Evolutionary conservation across 64 coral and sea anemone species (phyloP), one percentile per base, ranked within the genome.

Genomic region (Astreopora myriophthalma): DNA sequence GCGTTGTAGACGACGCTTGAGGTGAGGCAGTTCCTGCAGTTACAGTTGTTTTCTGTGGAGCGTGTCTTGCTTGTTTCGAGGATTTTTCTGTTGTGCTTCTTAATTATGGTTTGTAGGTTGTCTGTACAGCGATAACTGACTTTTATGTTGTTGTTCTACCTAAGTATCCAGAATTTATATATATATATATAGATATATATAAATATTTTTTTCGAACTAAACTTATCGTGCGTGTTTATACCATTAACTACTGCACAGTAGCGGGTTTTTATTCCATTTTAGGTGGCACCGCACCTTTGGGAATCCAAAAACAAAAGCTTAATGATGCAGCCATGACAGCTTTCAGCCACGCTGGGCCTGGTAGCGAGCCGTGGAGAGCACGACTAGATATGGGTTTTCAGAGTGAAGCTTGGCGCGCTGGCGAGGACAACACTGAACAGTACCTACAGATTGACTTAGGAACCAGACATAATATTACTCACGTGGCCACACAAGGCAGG

Each of bases 291-390:
- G 44, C 33, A 25, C 86, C 92, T 46, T 87, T 94, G 24, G 92
- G 92, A 25, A 89, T 94, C 39, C 69, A 82, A 63, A 89, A 73
- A 71, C 83, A 44, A 27, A 94, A 84, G 49, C 14, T 89, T 66
- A 23, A 24, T 3, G 80, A 89, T 39, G 48, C 24, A 37, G 73
- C 76, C 37, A 85, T 94, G 20, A 78, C 66, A 42, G 92, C 92
- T 0, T 84, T 70, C 26, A 89, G 92, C 30, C 86, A 74, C 34
- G 78, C 86, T 38, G 55, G 80, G 6, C 69, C 49, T 69, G 92
- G 86, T 3, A 63, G 57, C 51, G 92, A 94, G 13, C 92, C 92
- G 25, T 94, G 92, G 92, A 89, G 88, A 28, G 92, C 86, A 37
- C 87, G 92, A 34, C 73, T 94, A 22, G 60, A 77, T 77, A 62